Base-by-base conservation (phyloP, 2,888 invertebrate genomes). In the Mycalesis mineus region DNA sequence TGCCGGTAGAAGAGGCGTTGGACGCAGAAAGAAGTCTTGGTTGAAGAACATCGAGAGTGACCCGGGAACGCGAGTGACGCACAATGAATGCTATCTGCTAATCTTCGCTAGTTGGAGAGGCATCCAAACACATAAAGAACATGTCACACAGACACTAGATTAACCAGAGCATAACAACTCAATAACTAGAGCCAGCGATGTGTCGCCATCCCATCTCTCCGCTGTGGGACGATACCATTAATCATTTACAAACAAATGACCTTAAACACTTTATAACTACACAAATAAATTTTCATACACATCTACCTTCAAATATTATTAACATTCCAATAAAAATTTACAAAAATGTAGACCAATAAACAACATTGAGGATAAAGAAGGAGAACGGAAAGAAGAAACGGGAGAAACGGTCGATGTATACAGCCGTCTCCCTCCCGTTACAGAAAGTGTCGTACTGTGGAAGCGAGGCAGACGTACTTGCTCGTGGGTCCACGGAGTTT, bases 351-450 rank as follows among this genome's bases (percentile, higher is more conserved):
- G 95, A 95, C 97, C 97, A 97, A 79, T 97, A 97, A 11, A 95
- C 95, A 65, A 96, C 93, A 77, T 97, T 97, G n/a, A 97, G 91
- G 73, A 96, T 95, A 71, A 96, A 93, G 87, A 97, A 97, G 3
- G 96, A 95, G 78, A 96, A 95, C 0, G 97, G 97, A 69, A 97
- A 97, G 88, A 96, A 96, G 86, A 96, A 95, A 71, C 96, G 91
- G 48, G 96, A 96, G 80, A 96, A 93, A 73, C 95, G 94, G 84
- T 97, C 97, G 70, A 97, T 96, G 84, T 94, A 95, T 62, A 96
- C 90, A 11, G 96, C 96, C 48, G 94, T 93, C 77, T 93, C 93
- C 58, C 93, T 91, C 53, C 94, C 96, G 78, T 95, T 93, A 82
- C 96, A 96, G 86, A 95, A 95, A 11, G 95, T 95, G 68, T 95